Percentiles rank a stretch among this genome's conserved stretches.
Evolutionary conservation across 2,113 vertebrate genomes (phyloP).

Genomic region (Nannobrachium achirus): DNA sequence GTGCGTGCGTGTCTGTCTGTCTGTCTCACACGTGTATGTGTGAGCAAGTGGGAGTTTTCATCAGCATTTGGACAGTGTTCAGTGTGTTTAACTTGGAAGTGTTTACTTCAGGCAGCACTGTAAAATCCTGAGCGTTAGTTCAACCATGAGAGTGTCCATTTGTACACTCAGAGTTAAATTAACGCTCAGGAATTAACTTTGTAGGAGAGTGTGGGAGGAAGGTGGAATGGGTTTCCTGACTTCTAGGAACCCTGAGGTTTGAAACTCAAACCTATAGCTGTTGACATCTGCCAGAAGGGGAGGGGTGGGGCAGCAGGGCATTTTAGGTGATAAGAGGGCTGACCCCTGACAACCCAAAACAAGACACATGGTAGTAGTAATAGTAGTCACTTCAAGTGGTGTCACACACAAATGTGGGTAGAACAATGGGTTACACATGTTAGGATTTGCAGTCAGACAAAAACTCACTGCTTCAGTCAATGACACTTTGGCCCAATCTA

Average conservation of each 20-base stretch:
- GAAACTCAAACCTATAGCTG: constrained; percentile 24
- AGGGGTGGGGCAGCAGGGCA: background rate
- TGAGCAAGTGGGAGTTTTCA: constrained; percentile 5
- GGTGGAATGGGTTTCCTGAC: constrained; percentile 16
- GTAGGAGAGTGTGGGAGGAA: background rate
- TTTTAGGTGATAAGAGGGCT: too few species aligned
- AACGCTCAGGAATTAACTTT: too few species aligned
- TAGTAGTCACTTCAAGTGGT: too few species aligned
- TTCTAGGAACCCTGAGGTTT: constrained; percentile 39
- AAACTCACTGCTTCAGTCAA: too few species aligned
- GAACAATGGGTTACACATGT: too few species aligned
- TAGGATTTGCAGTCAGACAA: too few species aligned
- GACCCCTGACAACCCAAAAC: background rate
- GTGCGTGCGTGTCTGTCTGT: background rate
- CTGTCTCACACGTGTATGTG: background rate
- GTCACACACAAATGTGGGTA: too few species aligned
- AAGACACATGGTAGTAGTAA: too few species aligned
- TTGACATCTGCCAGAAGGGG: constrained; percentile 16
- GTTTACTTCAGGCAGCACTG: constrained; percentile 2
- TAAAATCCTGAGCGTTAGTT: too few species aligned
- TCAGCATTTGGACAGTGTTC: constrained; percentile 5
- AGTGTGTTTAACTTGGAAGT: constrained; percentile 14
- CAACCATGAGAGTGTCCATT: background rate
- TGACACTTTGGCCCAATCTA: too few species aligned
- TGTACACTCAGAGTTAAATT: background rate